A percentile compares a stretch with the other conserved stretches of the same genome.
phyloP scores from a whole-genome alignment of 2,888 invertebrate genomes.

The Drosophila barbarae region DNA sequence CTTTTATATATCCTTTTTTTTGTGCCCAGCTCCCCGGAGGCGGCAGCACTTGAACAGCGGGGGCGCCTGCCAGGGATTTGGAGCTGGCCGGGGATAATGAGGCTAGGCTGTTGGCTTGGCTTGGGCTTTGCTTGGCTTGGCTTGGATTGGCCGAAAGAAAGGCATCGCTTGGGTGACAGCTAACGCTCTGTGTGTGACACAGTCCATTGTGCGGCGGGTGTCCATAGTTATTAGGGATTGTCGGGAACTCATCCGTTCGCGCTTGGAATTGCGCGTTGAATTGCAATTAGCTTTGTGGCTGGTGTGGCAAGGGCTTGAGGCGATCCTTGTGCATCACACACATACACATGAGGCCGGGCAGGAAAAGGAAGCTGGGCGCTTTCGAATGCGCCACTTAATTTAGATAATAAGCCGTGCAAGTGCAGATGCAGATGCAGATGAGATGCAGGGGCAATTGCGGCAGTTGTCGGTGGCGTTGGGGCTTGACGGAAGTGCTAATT shows the following conservation, averaged over 20 bases:
- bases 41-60: constrained; percentile 63
- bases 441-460: constrained; percentile 8
- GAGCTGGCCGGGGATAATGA: constrained; percentile 17
- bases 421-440: constrained; percentile 31
- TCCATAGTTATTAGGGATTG: constrained; percentile 12
- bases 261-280: constrained; percentile 28
- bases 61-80: constrained; percentile 5
- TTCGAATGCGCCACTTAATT: constrained; percentile 66
- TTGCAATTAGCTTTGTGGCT: constrained; percentile 64
- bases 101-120: constrained; percentile 16
- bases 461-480: constrained; percentile 37
- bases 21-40: constrained; percentile 64
- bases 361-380: constrained; percentile 66
- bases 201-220: constrained; percentile 28
- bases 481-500: constrained; percentile 67
- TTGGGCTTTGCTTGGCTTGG: constrained; percentile 5
- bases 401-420: constrained; percentile 60
- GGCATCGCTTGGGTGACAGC: constrained; percentile 39
- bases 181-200: constrained; percentile 21
- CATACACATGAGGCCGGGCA: constrained; percentile 39
- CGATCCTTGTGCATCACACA: constrained; percentile 41
- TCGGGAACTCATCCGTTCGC: constrained; percentile 14
- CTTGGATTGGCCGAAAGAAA: constrained; percentile 38
- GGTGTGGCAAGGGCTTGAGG: constrained; percentile 59
- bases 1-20: constrained; percentile 26